Evolutionary conservation across 2,888 invertebrate species (phyloP), one percentile per base, ranked within the genome.

Genomic region (Pristionchus arcanus): DNA sequence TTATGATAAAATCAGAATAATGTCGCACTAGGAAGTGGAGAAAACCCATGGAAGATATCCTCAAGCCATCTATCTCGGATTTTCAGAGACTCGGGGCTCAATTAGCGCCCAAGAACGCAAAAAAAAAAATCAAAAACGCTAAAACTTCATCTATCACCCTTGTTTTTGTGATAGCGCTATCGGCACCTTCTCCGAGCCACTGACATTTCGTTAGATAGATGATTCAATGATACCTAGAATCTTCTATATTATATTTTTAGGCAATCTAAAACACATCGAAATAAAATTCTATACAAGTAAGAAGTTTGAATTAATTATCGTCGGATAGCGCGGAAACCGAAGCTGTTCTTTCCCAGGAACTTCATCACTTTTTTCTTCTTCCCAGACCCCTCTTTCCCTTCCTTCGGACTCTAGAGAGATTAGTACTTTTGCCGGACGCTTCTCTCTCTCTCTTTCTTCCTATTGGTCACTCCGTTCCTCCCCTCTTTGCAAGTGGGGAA

Each of bases 381-480:
- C 42, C 42, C 42, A 7, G 42, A 49, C 74, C 28, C 31, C 34
- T 34, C 31, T 37, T 59, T 55, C 34, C 34, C 34, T n/a, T 59
- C 11, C 59, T 28, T 81, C 49, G 81, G 81, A 81, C 81, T 81
- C n/a, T 81, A 81, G 81, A n/a, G 81, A 53, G 81, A 81, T 42
- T 81, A 81, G 81, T 81, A 81, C 81, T 81, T 53, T 81, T 81
- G 49, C 49, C 81, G 42, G 49, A n/a, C 81, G n/a, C 81, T 81
- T 28, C 68, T 68, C 74, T 74, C 77, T 5, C n/a, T n/a, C n/a
- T 53, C 28, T 49, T 53, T 81, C 49, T 53, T 81, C 81, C 81
- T 81, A 49, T 81, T 81, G 81, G 81, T 81, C 81, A 81, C 81
- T 81, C 81, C 49, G 42, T 81, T 74, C 74, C 74, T 74, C 74